Conservation (phyloP, 37 sponge, comb jelly and placozoan species). For the Spongia lamella region DNA sequence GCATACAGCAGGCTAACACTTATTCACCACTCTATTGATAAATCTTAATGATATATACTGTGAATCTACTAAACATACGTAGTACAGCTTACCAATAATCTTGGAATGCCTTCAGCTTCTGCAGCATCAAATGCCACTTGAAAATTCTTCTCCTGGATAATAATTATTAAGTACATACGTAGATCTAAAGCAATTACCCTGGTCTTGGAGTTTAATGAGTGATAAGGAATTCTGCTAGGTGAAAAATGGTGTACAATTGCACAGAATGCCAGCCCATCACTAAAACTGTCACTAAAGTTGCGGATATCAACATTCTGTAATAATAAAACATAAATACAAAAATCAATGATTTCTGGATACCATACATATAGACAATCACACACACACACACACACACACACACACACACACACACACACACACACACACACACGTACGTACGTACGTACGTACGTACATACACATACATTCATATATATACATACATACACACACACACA, state of each 20-base stretch:
- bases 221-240: slow-evolving; percentile 75
- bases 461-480: not conserved
- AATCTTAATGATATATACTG: too few relatives aligned
- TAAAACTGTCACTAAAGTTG: slow-evolving; percentile 71
- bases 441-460: not conserved
- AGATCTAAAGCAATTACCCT: slow-evolving; percentile 38
- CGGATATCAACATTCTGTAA: slow-evolving; percentile 64
- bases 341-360: not conserved
- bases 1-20: too few relatives aligned
- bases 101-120: slow-evolving; percentile 59
- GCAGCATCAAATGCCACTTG: slow-evolving; percentile 68
- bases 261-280: slow-evolving; percentile 85
- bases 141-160: slow-evolving; percentile 50
- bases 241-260: slow-evolving; percentile 81
- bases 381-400: not conserved
- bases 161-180: not conserved
- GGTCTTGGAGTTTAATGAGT: slow-evolving; percentile 43
- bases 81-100: slow-evolving; percentile 45
- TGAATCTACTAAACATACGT: not conserved
- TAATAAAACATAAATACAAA: slow-evolving; percentile 4
- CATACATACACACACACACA: too few relatives aligned
- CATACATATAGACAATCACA: not conserved
- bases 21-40: too few relatives aligned
- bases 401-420: not conserved
- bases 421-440: not conserved